phyloP scores from a whole-genome alignment of 1,140 invertebrate species.

The Myzus persicae region DNA sequence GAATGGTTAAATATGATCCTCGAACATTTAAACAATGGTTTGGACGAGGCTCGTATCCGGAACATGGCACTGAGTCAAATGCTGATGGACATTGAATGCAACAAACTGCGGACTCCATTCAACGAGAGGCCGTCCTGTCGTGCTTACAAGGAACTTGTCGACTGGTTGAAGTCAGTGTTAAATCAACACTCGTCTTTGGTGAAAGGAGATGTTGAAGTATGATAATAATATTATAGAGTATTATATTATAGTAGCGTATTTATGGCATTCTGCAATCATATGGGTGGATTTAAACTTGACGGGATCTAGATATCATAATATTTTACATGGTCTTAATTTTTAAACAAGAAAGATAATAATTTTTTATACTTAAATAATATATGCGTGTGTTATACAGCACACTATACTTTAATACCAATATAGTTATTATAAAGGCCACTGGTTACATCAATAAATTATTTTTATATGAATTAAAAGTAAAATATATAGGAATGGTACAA shows the following conservation, averaged over 20 bases:
- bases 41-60: not conserved
- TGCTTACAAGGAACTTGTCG: not conserved
- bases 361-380: no score
- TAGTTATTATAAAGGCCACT: not conserved
- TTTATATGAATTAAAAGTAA: not conserved
- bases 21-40: not conserved
- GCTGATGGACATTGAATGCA: not conserved
- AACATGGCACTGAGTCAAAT: constrained; percentile 14
- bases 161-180: not conserved
- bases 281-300: no score
- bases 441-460: not conserved
- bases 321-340: no score
- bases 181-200: not conserved
- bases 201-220: not conserved
- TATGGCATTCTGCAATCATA: no score
- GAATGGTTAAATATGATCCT: constrained; percentile 36
- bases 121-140: constrained; percentile 7
- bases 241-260: no score
- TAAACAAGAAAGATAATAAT: no score
- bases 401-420: not conserved
- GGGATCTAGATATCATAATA: no score
- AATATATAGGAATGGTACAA: no score
- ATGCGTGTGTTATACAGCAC: not conserved
- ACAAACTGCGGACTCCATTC: not conserved
- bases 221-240: not conserved